A percentile compares a stretch with the other conserved stretches of the same genome.
phyloP scores from a whole-genome alignment of 2,797 vertebrate species.

The Darevskia mixta region DNA sequence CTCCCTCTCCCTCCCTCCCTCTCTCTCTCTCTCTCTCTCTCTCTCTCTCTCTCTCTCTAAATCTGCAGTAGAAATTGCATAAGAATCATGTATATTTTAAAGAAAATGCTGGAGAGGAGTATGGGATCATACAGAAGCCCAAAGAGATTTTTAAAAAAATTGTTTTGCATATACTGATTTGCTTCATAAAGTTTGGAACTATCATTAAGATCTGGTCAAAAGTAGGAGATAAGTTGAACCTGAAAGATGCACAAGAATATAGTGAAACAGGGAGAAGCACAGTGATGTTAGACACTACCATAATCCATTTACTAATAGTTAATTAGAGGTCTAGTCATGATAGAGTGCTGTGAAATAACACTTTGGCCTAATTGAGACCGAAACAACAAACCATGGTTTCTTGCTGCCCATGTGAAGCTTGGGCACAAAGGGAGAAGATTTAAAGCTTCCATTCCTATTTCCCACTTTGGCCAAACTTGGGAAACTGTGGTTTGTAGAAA shows the following conservation, averaged over 20 bases:
- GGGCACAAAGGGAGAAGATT: neutral
- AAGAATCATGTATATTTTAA: slow-evolving; percentile 8
- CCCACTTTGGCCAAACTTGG: neutral
- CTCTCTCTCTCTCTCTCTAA: too few species aligned
- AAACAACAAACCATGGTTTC: neutral
- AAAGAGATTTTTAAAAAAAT: slow-evolving; percentile 2
- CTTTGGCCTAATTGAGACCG: neutral
- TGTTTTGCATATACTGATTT: neutral
- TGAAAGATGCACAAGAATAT: neutral
- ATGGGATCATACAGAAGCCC: slow-evolving; percentile 52
- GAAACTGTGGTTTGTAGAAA: neutral
- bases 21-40: slow-evolving; percentile 28
- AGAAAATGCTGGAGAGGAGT: rapidly evolving
- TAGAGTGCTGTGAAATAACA: neutral
- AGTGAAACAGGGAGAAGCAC: neutral
- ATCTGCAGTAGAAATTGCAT: slow-evolving; percentile 27
- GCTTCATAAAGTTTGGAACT: neutral
- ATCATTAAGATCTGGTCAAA: neutral
- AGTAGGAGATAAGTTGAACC: neutral
- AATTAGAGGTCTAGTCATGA: neutral
- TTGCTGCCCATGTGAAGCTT: neutral
- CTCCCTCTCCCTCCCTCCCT: slow-evolving; percentile 42
- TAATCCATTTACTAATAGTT: neutral
- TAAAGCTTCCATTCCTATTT: neutral
- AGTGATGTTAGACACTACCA: neutral